Evolutionary conservation across 2,888 invertebrate genomes (phyloP).

Genomic region (Imbricaverruca yamaguchii): DNA sequence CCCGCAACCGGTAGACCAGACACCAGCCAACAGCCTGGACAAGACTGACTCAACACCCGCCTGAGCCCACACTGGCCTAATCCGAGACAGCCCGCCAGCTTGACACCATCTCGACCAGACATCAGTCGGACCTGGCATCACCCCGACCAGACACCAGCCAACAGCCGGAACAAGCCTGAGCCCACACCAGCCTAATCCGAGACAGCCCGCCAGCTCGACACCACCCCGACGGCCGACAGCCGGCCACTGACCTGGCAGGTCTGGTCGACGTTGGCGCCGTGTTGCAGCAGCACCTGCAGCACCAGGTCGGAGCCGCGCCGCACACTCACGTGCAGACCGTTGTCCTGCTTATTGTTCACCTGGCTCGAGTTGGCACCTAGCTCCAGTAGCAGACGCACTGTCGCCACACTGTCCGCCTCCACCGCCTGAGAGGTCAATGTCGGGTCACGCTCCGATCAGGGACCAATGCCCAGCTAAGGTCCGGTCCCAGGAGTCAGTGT

Average conservation of each 20-base stretch:
- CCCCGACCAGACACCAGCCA: too few relatives aligned
- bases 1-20: too few relatives aligned
- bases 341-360: not conserved
- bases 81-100: too few relatives aligned
- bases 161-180: too few relatives aligned
- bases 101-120: too few relatives aligned
- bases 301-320: not conserved
- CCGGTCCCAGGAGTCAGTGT: too few relatives aligned
- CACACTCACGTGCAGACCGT: not conserved
- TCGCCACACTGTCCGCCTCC: not conserved
- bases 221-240: not conserved
- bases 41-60: too few relatives aligned
- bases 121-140: too few relatives aligned
- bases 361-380: constrained; percentile 5
- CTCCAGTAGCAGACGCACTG: not conserved
- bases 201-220: not conserved
- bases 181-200: not conserved
- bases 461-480: too few relatives aligned
- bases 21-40: too few relatives aligned
- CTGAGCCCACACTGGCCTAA: too few relatives aligned
- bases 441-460: too few relatives aligned
- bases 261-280: not conserved
- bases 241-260: not conserved
- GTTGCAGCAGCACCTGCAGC: not conserved
- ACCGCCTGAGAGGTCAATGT: not conserved